Evolutionary conservation across 2,113 vertebrate genomes (phyloP).

Genomic region (Aythya baeri): DNA sequence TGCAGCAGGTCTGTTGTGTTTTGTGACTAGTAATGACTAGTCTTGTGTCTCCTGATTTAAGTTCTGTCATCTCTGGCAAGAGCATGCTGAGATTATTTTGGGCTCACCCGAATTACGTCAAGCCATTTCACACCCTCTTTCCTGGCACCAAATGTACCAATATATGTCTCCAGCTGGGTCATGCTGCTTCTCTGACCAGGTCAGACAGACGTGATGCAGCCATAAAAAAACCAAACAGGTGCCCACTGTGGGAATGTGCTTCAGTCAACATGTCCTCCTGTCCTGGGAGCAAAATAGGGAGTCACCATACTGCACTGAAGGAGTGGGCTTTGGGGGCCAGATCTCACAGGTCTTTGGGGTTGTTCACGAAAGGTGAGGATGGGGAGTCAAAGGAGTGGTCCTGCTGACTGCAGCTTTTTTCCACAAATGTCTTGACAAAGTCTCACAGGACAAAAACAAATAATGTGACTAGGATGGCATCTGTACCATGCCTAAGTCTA

Average conservation of each 20-base stretch:
- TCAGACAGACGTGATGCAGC: background rate
- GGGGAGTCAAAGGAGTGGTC: accelerated
- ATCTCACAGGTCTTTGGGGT: background rate
- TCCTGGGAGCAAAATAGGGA: background rate
- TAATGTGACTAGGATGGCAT: background rate
- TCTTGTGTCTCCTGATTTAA: background rate
- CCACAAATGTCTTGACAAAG: background rate
- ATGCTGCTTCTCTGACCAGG: background rate
- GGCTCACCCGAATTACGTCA: background rate
- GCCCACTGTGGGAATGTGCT: background rate
- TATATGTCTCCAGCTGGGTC: background rate
- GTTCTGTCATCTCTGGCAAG: conserved; percentile 11
- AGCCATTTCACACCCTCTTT: background rate
- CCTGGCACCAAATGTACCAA: background rate
- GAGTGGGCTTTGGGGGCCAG: background rate
- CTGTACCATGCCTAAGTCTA: background rate
- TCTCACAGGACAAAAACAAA: background rate
- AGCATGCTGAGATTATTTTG: conserved; percentile 11
- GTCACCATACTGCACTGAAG: background rate
- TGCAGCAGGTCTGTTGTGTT: background rate
- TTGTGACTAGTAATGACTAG: background rate
- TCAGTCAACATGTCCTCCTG: background rate
- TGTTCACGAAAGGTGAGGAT: background rate
- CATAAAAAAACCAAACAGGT: background rate
- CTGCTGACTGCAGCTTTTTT: background rate